phyloP scores from a whole-genome alignment of 2,113 vertebrate genomes.

The Dasypus novemcinctus region DNA sequence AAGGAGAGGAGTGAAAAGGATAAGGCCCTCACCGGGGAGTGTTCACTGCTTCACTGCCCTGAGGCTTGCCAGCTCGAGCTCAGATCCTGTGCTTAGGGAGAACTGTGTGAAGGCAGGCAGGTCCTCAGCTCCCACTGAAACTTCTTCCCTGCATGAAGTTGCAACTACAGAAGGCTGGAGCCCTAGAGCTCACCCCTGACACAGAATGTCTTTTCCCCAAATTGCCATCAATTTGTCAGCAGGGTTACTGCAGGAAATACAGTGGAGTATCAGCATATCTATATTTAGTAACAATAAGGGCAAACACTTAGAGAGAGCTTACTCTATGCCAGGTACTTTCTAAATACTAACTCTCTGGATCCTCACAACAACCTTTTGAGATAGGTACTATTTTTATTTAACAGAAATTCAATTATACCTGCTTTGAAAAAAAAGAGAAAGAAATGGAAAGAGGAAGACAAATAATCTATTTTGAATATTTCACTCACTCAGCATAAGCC shows the following conservation, averaged over 20 bases:
- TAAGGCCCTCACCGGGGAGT: not conserved
- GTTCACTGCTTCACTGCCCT: not conserved
- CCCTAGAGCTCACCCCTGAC: not conserved
- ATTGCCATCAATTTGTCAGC: not conserved
- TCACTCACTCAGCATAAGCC: not conserved
- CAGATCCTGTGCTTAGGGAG: not conserved
- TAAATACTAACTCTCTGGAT: slow-evolving; percentile 40
- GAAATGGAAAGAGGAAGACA: not conserved
- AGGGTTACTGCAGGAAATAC: not conserved
- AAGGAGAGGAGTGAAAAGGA: not conserved
- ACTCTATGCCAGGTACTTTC: not conserved
- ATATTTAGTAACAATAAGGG: not conserved
- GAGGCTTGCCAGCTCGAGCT: too few species aligned
- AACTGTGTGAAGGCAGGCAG: not conserved
- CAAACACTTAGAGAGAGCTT: not conserved
- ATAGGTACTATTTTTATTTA: slow-evolving; percentile 35
- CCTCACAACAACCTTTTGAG: not conserved
- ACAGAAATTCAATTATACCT: slow-evolving; percentile 16
- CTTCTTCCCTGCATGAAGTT: not conserved
- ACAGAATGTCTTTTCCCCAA: not conserved
- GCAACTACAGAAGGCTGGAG: not conserved
- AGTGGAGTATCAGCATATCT: not conserved
- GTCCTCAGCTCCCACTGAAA: not conserved
- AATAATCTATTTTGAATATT: not conserved
- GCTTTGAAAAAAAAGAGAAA: slow-evolving; percentile 9